Evolutionary conservation across 1,140 invertebrate species (phyloP).

Genomic region (Scaptomyza hsui): DNA sequence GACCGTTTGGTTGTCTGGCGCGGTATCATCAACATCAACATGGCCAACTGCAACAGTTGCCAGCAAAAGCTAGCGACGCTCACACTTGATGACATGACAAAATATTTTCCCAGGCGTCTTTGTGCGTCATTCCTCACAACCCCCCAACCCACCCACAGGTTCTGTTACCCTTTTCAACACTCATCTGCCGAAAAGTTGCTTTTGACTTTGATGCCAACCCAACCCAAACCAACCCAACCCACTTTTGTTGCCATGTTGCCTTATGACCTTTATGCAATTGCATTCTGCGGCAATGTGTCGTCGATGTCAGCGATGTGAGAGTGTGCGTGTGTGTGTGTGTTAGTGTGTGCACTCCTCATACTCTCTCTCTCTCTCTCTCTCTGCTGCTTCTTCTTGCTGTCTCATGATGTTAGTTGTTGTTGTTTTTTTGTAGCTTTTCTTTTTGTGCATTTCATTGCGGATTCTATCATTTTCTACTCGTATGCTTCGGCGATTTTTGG

Average conservation of each 20-base stretch:
- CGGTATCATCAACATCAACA: constrained; percentile 36
- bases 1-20: constrained; percentile 12
- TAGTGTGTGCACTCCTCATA: not conserved
- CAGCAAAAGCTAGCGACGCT: constrained; percentile 34
- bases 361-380: constrained; percentile 4
- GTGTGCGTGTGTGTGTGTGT: constrained; percentile 12
- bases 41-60: constrained; percentile 63
- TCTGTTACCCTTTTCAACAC: not conserved
- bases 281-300: constrained; percentile 55
- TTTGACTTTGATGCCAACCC: constrained; percentile 75
- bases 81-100: constrained; percentile 76
- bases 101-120: constrained; percentile 77
- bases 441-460: constrained; percentile 79
- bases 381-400: constrained; percentile 27
- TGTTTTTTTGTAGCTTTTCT: constrained; percentile 18
- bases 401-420: constrained; percentile 28
- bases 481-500: constrained; percentile 78
- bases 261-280: constrained; percentile 58
- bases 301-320: constrained; percentile 23
- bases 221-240: constrained; percentile 23
- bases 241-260: constrained; percentile 43
- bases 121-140: constrained; percentile 37
- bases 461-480: constrained; percentile 80
- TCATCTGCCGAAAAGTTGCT: constrained; percentile 53
- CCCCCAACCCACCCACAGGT: not conserved